Evolutionary conservation across 2,113 vertebrate species (phyloP).

Genomic region (Pipa parva): DNA sequence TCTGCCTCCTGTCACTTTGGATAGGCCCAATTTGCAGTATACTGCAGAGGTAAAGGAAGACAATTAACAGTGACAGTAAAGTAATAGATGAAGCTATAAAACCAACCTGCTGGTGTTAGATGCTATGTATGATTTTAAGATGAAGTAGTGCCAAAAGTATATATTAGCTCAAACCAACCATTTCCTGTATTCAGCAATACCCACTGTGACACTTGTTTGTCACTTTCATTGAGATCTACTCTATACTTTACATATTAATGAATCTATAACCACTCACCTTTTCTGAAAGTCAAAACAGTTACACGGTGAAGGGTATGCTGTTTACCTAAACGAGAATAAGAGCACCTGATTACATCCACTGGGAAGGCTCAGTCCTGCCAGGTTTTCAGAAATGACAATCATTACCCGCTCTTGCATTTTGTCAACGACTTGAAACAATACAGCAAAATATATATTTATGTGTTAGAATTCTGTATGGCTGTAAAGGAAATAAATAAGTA

Average conservation of each 20-base stretch:
- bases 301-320: slow-evolving; percentile 55
- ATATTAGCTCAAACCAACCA: slow-evolving; percentile 80
- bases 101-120: slow-evolving; percentile 94
- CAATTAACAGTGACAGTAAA: slow-evolving; percentile 99
- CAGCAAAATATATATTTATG: too few relatives aligned
- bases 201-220: slow-evolving; percentile 75
- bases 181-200: slow-evolving; percentile 77
- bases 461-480: too few relatives aligned
- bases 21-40: slow-evolving; percentile 99
- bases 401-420: too few relatives aligned
- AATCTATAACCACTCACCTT: slow-evolving; percentile 71
- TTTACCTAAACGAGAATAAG: slow-evolving; percentile 62
- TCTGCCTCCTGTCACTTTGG: slow-evolving; percentile 99
- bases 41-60: slow-evolving; percentile 99
- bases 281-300: slow-evolving; percentile 72
- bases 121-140: slow-evolving; percentile 98
- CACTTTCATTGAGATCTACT: slow-evolving; percentile 78
- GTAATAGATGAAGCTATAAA: slow-evolving; percentile 99
- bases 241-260: slow-evolving; percentile 77
- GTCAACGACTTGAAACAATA: too few relatives aligned
- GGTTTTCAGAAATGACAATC: too few relatives aligned
- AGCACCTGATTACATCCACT: slow-evolving; percentile 18
- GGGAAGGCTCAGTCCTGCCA: background rate
- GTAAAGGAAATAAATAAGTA: too few relatives aligned
- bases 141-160: slow-evolving; percentile 88